Percentiles rank a stretch among this genome's conserved stretches.
Evolutionary conservation across 2,113 vertebrate species (phyloP).

Genomic region (Gymnocephalus cernua): DNA sequence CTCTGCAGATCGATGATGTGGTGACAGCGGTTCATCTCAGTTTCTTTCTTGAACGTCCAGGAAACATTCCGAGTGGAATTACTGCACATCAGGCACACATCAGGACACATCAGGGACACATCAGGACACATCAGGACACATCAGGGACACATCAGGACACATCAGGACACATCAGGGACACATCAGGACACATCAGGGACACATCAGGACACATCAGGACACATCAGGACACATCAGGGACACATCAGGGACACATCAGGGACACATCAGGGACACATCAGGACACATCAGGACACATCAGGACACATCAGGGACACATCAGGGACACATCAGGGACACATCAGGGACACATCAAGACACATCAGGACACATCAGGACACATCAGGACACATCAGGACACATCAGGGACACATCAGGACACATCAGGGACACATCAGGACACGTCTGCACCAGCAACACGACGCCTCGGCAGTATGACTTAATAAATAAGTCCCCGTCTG

Average conservation of each 20-base stretch:
- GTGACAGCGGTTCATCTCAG: not conserved
- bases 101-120: not conserved
- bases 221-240: constrained; percentile 7
- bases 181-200: constrained; percentile 6
- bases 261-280: constrained; percentile 1
- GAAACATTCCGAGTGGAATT: not conserved
- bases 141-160: constrained; percentile 11
- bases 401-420: not conserved
- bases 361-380: constrained; percentile 4
- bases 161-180: not conserved
- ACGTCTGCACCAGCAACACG: not conserved
- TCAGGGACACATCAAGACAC: too few relatives aligned
- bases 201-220: too few relatives aligned
- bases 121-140: too few relatives aligned
- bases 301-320: constrained; percentile 2
- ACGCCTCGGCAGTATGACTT: not conserved
- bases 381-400: constrained; percentile 4
- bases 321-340: not conserved
- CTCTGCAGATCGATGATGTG: not conserved
- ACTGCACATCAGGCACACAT: constrained; percentile 2
- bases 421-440: not conserved
- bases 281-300: constrained; percentile 4
- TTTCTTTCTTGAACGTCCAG: not conserved
- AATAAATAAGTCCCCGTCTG: not conserved
- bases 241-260: constrained; percentile 2